phyloP scores from a whole-genome alignment of 2,113 vertebrate genomes.

The Synchiropus splendidus region DNA sequence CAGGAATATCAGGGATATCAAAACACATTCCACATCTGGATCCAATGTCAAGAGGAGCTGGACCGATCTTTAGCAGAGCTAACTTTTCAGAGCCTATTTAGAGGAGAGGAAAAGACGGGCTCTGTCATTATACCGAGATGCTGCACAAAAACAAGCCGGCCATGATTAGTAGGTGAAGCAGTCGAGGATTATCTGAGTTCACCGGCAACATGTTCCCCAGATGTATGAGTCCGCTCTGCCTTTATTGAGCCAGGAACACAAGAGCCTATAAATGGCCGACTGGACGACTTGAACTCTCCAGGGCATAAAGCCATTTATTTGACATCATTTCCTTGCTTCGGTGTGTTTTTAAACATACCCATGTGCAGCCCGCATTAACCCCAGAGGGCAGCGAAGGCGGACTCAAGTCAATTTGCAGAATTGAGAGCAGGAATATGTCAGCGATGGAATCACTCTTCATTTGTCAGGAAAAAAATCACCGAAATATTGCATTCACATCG shows the following conservation, averaged over 20 bases:
- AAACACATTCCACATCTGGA: constrained; percentile 67
- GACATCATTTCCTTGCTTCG: constrained; percentile 34
- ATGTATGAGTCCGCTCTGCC: constrained; percentile 56
- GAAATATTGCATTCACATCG: too few species aligned
- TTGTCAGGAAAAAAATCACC: too few species aligned
- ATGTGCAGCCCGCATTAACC: constrained; percentile 33
- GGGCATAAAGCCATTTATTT: constrained; percentile 51
- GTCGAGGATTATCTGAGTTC: constrained; percentile 48
- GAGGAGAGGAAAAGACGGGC: not conserved
- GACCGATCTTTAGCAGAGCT: constrained; percentile 10
- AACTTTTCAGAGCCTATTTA: constrained; percentile 17
- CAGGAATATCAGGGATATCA: constrained; percentile 66
- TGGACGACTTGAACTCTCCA: constrained; percentile 46
- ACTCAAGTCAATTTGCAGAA: too few species aligned
- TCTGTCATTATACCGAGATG: constrained; percentile 12
- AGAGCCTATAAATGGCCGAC: constrained; percentile 56
- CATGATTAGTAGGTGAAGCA: constrained; percentile 50
- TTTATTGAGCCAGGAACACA: constrained; percentile 63
- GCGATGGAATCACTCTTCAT: too few species aligned
- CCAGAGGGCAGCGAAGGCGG: too few species aligned
- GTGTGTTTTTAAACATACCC: constrained; percentile 27
- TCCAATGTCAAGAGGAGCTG: constrained; percentile 40
- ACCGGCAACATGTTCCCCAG: constrained; percentile 66
- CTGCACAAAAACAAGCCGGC: constrained; percentile 58
- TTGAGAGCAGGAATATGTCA: too few species aligned